Evolutionary conservation across 2,113 vertebrate genomes (phyloP), one percentile per base, ranked within the genome.

Genomic region (Fregata magnificens): DNA sequence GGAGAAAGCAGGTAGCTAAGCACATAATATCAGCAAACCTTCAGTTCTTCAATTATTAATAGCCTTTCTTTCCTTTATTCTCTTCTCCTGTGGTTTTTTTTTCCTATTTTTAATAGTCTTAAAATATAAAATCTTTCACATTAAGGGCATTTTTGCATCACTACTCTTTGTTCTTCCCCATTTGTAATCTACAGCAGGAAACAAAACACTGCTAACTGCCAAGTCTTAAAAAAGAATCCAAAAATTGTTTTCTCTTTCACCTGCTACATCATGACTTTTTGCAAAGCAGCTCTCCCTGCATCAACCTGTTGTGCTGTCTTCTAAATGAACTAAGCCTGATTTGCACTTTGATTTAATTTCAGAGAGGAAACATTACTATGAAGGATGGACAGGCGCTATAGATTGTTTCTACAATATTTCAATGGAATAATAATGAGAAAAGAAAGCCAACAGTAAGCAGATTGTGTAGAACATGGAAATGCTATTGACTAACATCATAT

Each of bases 231-330:
- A 93, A 72, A 61, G 15, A 88, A 49, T 28, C 20, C 8, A 40
- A 66, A 70, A 73, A 70, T 12, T 86, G 15, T 81, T 83, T 76
- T 84, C 38, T 73, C 32, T 40, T 93, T 83, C 90, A 96, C 91
- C 80, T 95, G 91, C 93, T 95, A 96, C 94, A 90, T 79, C 36
- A 55, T 36, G 73, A 86, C 56, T 82, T 80, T 86, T 91, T 50
- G 62, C 81, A 95, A 50, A 95, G 66, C n/a, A 90, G 34, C 42
- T 53, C 59, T 80, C 66, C 55, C 82, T 63, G 61, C 40, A 72
- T 80, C 81, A 90, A 93, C 74, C 66, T 96, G 65, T 91, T 95
- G 92, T 78, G 47, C 80, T 77, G 45, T 49, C 77, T 92, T 58
- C 65, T 73, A 93, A 94, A 81, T 28, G 29, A 95, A 61, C 53